A percentile compares a stretch with the other conserved stretches of the same genome.
phyloP scores from a whole-genome alignment of 1,140 invertebrate species.

The Protaetia brevitarsis region DNA sequence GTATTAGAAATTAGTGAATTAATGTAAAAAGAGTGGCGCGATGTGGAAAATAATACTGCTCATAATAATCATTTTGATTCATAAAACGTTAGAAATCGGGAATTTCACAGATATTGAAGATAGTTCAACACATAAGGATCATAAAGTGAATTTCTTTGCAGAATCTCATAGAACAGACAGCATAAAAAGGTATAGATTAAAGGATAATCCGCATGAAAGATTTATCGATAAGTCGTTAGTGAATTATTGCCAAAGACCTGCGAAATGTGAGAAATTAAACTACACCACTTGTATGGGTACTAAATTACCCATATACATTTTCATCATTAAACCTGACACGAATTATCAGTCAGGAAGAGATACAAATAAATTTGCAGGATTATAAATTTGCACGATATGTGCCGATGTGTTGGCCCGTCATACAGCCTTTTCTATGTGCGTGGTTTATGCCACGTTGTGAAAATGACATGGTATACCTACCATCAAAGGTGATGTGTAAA shows the following conservation, averaged over 20 bases:
- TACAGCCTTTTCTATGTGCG: slow-evolving; percentile 89
- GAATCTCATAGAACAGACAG: not conserved
- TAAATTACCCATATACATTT: slow-evolving; percentile 67
- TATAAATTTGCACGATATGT: slow-evolving; percentile 77
- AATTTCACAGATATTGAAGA: not conserved
- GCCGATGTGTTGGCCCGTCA: slow-evolving; percentile 91
- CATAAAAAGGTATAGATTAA: slow-evolving; percentile 19
- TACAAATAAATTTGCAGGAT: slow-evolving; percentile 66
- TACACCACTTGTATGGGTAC: slow-evolving; percentile 70
- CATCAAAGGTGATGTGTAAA: slow-evolving; percentile 86
- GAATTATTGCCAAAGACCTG: slow-evolving; percentile 55
- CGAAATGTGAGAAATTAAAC: slow-evolving; percentile 63
- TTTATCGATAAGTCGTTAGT: slow-evolving; percentile 29
- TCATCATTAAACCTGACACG: slow-evolving; percentile 78
- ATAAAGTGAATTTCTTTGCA: not conserved
- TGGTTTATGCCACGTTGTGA: slow-evolving; percentile 89
- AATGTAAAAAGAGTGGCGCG: not conserved
- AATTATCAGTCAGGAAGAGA: slow-evolving; percentile 63
- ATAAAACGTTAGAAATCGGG: slow-evolving; percentile 12
- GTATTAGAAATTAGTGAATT: slow-evolving; percentile 6
- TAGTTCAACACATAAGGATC: not conserved
- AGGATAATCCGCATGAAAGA: slow-evolving; percentile 19
- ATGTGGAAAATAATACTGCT: not conserved
- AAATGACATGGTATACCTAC: slow-evolving; percentile 69
- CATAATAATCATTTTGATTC: not conserved